Evolutionary conservation across 2,113 vertebrate species (phyloP).

Genomic region (Coturnix japonica): DNA sequence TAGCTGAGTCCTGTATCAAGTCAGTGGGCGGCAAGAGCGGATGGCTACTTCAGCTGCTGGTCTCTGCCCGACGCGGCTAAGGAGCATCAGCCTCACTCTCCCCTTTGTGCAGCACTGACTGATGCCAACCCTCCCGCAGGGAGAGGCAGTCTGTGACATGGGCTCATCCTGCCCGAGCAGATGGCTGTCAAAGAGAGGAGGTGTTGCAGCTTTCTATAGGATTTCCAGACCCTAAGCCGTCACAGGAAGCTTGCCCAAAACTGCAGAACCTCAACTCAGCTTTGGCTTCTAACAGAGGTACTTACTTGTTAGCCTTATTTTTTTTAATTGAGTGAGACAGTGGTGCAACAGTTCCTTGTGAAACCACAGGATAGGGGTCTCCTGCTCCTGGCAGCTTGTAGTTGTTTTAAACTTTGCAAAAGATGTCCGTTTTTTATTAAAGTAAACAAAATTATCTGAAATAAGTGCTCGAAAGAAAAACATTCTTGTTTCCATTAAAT

Average conservation of each 20-base stretch:
- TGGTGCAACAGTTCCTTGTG: background rate
- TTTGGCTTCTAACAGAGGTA: background rate
- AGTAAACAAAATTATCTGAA: background rate
- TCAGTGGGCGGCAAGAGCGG: background rate
- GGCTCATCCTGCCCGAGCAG: background rate
- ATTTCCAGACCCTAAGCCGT: background rate
- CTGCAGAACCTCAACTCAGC: background rate
- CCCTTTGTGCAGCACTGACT: background rate
- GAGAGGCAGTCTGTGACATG: background rate
- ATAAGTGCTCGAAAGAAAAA: background rate
- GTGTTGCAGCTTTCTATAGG: background rate
- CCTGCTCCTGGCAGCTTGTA: background rate
- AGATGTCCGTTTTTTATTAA: background rate
- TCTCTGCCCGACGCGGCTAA: fast-evolving
- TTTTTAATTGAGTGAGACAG: background rate
- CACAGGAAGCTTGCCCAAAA: background rate
- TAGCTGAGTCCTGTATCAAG: background rate
- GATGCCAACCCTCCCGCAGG: background rate
- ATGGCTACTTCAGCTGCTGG: fast-evolving
- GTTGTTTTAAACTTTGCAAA: background rate
- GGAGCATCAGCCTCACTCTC: background rate
- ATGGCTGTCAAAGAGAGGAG: background rate
- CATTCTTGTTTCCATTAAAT: background rate
- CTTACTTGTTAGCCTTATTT: background rate
- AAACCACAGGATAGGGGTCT: background rate